Base-by-base conservation (phyloP, 2,888 invertebrate genomes). In the Aleiodes leptofemur region DNA sequence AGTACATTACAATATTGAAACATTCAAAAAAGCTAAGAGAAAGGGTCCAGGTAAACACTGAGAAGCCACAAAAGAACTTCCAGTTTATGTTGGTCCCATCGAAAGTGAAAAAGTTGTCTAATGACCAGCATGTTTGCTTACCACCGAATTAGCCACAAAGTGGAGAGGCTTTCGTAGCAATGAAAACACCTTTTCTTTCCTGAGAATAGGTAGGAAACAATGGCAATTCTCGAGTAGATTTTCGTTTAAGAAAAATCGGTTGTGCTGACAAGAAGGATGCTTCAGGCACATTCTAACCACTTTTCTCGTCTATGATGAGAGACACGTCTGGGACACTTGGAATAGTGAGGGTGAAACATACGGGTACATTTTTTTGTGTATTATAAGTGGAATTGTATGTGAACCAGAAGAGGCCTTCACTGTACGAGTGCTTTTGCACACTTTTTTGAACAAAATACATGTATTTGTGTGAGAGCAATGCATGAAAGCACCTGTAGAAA, bases 401-500 rank as follows among this genome's bases (percentile, higher is more conserved):
- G 80, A 82, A 43, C 9, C 4, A 78, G 43, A 83, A 86, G 86
- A 85, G 85, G 83, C 76, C 83, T 86, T 83, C 81, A 85, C 80
- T 80, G 51, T 80, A 83, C 76, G 81, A 85, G 84, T 85, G 84
- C 85, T 86, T 84, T 80, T 50, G 72, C 84, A 86, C 84, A 82
- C 83, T 81, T 68, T 23, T 43, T 38, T 51, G 38, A 78, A 68
- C 61, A 66, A 72, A 48, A 72, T 72, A 61, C 75, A 70, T 76
- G 53, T 16, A 16, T 74, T 68, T 76, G 53, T 16, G 13, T 16
- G 14, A 8, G 51, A 53, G 13, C 38, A 59, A 38, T n/a, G 50
- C n/a, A 57, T 9, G 31, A 64, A 57, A 86, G 86, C 87, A 88
- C 88, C 88, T 88, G 88, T 88, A 88, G 88, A 88, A 86, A 85